phyloP scores from a whole-genome alignment of 2,797 vertebrate species.

The Thunnus albacares region DNA sequence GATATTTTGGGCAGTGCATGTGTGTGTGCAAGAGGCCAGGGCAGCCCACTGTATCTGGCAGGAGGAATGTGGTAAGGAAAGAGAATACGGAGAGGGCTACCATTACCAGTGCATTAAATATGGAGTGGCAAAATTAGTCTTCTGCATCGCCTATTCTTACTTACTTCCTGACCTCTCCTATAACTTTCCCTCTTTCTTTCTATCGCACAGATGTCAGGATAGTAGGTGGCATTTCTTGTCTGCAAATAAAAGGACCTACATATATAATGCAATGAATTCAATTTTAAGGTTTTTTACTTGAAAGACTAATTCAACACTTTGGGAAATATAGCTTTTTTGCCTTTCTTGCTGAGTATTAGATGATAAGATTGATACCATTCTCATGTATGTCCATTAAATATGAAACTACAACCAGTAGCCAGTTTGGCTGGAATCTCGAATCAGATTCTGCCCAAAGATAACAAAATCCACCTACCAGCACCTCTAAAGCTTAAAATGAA shows the following conservation, averaged over 20 bases:
- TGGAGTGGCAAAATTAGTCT: conserved; percentile 71
- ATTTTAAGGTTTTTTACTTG: background rate
- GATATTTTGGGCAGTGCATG: conserved; percentile 57
- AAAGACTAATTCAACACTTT: background rate
- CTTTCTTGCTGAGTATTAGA: no score
- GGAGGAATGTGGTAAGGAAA: conserved; percentile 67
- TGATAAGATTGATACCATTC: no score
- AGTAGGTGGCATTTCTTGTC: background rate
- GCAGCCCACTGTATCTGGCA: conserved; percentile 72
- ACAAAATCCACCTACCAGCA: no score
- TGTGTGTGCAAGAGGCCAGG: conserved; percentile 34
- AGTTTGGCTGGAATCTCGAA: no score
- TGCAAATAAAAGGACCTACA: conserved; percentile 19
- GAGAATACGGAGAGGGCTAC: conserved; percentile 68
- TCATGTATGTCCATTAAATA: no score
- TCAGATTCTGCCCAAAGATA: no score
- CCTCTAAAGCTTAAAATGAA: no score
- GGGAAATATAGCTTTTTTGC: no score
- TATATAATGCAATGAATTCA: background rate
- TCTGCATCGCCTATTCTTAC: conserved; percentile 35
- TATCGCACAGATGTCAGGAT: background rate
- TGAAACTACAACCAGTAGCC: no score
- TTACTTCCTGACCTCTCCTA: conserved; percentile 40
- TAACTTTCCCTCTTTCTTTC: conserved; percentile 2
- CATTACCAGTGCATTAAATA: conserved; percentile 80